A percentile compares a stretch with the other conserved stretches of the same genome.
Evolutionary conservation across 2,797 vertebrate species (phyloP).

Genomic region (Hypotaenidia philippensis): DNA sequence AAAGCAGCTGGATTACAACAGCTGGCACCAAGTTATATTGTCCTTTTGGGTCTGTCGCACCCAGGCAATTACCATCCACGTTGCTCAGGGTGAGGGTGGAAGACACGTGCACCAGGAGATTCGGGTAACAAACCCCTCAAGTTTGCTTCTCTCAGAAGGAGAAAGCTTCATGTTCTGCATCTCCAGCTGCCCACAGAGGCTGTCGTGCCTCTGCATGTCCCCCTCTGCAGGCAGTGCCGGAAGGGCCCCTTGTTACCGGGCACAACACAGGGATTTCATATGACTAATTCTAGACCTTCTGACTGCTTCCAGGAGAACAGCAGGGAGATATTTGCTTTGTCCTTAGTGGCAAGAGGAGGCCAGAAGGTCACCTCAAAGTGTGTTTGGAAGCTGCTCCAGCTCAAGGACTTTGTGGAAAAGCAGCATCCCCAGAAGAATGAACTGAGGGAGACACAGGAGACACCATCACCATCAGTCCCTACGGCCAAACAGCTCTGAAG

Average conservation of each 20-base stretch:
- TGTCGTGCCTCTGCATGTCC: fast-evolving
- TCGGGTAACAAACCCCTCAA: neutral
- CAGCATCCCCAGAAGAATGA: neutral
- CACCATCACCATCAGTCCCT: neutral
- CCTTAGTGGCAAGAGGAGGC: neutral
- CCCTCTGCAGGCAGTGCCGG: neutral
- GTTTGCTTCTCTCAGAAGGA: neutral
- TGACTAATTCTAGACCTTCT: neutral
- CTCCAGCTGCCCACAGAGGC: neutral
- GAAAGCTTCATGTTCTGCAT: no score
- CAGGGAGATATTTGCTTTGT: no score
- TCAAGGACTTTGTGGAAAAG: neutral
- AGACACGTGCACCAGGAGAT: neutral
- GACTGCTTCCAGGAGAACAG: neutral
- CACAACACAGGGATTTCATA: neutral
- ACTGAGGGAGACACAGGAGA: neutral
- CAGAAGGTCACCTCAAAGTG: neutral
- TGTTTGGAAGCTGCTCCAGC: neutral
- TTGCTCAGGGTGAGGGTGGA: neutral
- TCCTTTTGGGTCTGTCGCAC: neutral
- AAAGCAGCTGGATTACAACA: neutral
- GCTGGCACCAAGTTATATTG: neutral
- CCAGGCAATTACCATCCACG: neutral
- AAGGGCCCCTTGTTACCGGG: neutral
- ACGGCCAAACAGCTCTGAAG: conserved; percentile 5